These are phyloP conservation scores for Achroia grisella DNA, from an alignment of 1,140 invertebrate species.

Conservation along the genomic window DNA sequence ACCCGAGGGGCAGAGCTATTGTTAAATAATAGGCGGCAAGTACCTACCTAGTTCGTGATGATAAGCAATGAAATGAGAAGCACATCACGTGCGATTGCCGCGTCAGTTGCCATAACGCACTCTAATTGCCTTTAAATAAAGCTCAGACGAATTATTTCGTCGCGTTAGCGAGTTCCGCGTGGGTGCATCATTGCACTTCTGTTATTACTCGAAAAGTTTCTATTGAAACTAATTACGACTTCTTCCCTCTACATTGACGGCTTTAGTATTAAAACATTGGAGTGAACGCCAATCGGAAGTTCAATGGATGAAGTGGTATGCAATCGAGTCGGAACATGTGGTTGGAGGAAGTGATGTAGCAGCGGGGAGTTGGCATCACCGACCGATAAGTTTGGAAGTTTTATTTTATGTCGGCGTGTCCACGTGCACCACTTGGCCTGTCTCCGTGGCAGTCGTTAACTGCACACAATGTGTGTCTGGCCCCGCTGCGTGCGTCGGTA, in stretches of 20 bases:
- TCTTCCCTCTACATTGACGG: not conserved
- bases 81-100: no score
- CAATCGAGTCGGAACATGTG: not conserved
- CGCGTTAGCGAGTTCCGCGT: constrained; percentile 8
- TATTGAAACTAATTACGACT: not conserved
- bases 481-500: not conserved
- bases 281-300: not conserved
- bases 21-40: no score
- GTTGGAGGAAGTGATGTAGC: constrained; percentile 1
- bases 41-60: no score
- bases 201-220: not conserved
- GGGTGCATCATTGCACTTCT: constrained; percentile 18
- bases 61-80: no score
- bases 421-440: constrained; percentile 19
- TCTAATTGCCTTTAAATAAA: not conserved
- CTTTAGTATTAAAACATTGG: not conserved
- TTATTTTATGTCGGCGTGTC: constrained; percentile 12
- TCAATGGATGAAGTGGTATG: not conserved
- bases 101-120: no score
- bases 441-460: constrained; percentile 2
- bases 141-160: not conserved
- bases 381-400: constrained; percentile 19
- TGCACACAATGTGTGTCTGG: not conserved
- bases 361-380: constrained; percentile 10
- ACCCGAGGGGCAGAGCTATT: no score